A percentile compares a stretch with the other conserved stretches of the same genome.
Conservation (phyloP, 2,888 invertebrate species). For the Clepsis dumicolana region DNA sequence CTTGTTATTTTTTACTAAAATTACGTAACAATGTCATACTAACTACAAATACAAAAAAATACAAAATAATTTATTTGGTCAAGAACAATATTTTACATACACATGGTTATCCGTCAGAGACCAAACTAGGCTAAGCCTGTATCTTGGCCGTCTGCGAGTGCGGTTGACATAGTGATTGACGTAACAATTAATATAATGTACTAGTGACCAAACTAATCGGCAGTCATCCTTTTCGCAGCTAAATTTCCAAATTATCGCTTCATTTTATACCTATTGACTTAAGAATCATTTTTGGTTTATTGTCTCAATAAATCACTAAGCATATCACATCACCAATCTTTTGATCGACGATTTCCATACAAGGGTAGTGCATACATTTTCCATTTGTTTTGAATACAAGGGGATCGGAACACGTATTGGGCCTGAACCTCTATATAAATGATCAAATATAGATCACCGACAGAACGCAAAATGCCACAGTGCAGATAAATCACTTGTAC, state of each 20-base stretch:
- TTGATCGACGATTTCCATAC: conserved; percentile 74
- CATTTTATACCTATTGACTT: neutral
- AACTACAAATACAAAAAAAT: too few relatives aligned
- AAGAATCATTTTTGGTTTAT: conserved; percentile 20
- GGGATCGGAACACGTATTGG: conserved; percentile 61
- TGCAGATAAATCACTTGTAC: conserved; percentile 28
- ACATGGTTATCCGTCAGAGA: too few relatives aligned
- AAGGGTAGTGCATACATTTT: conserved; percentile 72
- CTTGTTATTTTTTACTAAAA: neutral
- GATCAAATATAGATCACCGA: conserved; percentile 46
- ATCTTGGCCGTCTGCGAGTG: too few relatives aligned
- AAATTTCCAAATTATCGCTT: neutral
- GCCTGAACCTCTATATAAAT: conserved; percentile 51
- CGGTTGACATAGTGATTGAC: too few relatives aligned
- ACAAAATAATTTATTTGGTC: too few relatives aligned
- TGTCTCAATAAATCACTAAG: conserved; percentile 48
- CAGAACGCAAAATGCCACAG: conserved; percentile 45
- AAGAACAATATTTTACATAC: too few relatives aligned
- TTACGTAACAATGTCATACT: neutral
- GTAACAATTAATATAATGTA: too few relatives aligned
- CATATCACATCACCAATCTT: conserved; percentile 65
- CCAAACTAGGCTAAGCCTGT: too few relatives aligned
- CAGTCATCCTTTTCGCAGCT: neutral
- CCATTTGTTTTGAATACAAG: conserved; percentile 73
- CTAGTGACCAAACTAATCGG: neutral